Percentiles rank a stretch among this genome's conserved stretches.
Conservation (phyloP, 2,888 invertebrate species). For the Drosophila pseudotalamancana region DNA sequence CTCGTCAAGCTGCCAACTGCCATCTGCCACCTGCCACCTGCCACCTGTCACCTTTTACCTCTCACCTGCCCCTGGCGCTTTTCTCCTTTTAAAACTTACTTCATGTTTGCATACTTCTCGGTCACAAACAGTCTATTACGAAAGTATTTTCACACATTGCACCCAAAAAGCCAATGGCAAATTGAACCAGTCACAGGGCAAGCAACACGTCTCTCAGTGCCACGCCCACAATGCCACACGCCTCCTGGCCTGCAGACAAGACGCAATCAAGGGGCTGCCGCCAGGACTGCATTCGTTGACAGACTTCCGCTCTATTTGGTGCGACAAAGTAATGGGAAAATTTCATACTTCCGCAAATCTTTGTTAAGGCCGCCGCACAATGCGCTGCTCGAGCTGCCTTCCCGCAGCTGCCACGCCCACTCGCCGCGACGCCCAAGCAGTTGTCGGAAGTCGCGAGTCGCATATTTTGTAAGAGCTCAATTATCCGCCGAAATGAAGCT, state of each 20-base stretch:
- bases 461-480: constrained; percentile 75
- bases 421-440: constrained; percentile 52
- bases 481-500: constrained; percentile 78
- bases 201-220: constrained; percentile 10
- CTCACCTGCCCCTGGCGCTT: no score
- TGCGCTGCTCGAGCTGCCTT: constrained; percentile 26
- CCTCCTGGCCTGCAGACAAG: background rate
- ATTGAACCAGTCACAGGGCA: constrained; percentile 14
- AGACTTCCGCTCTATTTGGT: constrained; percentile 76
- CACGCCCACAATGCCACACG: constrained; percentile 32
- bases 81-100: no score
- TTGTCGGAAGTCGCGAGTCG: constrained; percentile 66
- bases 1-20: background rate
- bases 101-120: background rate
- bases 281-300: constrained; percentile 64
- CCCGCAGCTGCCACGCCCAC: constrained; percentile 44
- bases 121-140: background rate
- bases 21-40: background rate
- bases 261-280: constrained; percentile 62
- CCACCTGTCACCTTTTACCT: background rate
- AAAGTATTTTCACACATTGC: background rate
- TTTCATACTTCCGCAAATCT: constrained; percentile 78
- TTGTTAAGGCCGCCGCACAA: constrained; percentile 55
- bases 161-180: constrained; percentile 10
- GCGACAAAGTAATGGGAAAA: constrained; percentile 77